phyloP scores from a whole-genome alignment of 1,140 invertebrate species.

The Caligus rogercresseyi region DNA sequence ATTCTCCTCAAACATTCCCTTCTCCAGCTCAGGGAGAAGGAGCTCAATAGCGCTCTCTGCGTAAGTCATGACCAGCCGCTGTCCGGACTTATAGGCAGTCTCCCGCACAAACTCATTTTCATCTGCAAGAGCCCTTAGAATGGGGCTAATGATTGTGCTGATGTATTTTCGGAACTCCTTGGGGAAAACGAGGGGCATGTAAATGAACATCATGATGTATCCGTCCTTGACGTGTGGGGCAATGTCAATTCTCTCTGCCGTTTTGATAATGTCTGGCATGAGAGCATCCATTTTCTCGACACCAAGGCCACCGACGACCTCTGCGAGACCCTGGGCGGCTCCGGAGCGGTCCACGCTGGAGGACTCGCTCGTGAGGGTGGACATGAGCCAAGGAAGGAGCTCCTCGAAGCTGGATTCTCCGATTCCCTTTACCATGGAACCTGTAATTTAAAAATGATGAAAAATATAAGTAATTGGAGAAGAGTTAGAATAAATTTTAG shows the following conservation, averaged over 20 bases:
- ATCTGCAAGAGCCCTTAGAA: conserved; percentile 84
- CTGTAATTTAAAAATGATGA: no score
- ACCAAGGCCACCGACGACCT: conserved; percentile 86
- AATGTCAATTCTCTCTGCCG: conserved; percentile 80
- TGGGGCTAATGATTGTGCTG: conserved; percentile 71
- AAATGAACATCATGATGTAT: conserved; percentile 99
- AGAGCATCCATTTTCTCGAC: conserved; percentile 83
- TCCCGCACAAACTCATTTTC: conserved; percentile 98
- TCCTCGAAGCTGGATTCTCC: conserved; percentile 88
- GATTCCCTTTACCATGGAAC: conserved; percentile 93
- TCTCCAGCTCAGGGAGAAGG: conserved; percentile 80
- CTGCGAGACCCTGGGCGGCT: conserved; percentile 86
- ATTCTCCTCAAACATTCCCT: conserved; percentile 85
- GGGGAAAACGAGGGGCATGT: conserved; percentile 90
- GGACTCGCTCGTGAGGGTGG: conserved; percentile 84
- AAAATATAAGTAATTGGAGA: no score
- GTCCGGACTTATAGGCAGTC: conserved; percentile 86
- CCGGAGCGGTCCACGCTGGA: conserved; percentile 90
- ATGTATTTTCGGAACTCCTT: conserved; percentile 90
- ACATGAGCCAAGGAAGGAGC: conserved; percentile 91
- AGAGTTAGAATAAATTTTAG: conserved; percentile 16
- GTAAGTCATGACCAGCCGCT: conserved; percentile 88
- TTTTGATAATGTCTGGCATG: conserved; percentile 96
- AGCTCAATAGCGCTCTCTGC: conserved; percentile 86
- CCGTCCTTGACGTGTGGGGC: conserved; percentile 96